Percentiles rank a stretch among this genome's conserved stretches.
Evolutionary conservation across 1,140 invertebrate genomes (phyloP).

Genomic region (Sinella curviseta): DNA sequence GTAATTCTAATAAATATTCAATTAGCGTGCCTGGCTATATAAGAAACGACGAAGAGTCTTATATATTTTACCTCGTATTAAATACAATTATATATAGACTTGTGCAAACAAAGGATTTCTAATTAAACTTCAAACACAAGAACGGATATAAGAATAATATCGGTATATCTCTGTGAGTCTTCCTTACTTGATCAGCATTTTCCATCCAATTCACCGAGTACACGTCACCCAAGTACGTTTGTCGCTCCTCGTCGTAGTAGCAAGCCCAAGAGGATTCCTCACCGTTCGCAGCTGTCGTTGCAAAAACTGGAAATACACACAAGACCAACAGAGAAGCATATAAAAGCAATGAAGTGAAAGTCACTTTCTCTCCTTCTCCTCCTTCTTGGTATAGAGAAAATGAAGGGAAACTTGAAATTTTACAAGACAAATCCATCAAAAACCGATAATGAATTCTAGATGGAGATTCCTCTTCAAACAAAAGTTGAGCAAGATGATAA

Average conservation of each 20-base stretch:
- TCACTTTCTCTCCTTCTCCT: too few relatives aligned
- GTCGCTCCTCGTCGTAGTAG: constrained; percentile 59
- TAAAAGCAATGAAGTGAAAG: background rate
- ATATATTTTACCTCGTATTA: too few relatives aligned
- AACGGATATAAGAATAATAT: too few relatives aligned
- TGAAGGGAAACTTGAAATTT: background rate
- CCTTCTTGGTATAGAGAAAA: too few relatives aligned
- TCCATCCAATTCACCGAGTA: constrained; percentile 71
- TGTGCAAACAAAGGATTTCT: background rate
- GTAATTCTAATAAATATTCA: background rate
- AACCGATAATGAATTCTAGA: constrained; percentile 14
- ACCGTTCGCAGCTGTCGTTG: constrained; percentile 66
- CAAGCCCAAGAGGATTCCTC: constrained; percentile 65
- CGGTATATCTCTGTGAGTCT: too few relatives aligned
- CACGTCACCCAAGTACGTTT: constrained; percentile 64
- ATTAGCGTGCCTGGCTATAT: too few relatives aligned
- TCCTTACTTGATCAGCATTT: constrained; percentile 63
- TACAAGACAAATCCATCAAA: constrained; percentile 15
- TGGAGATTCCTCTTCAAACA: background rate
- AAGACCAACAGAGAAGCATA: constrained; percentile 33
- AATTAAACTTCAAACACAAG: too few relatives aligned
- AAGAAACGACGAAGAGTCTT: background rate
- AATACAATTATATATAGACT: background rate
- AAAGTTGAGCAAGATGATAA: constrained; percentile 3
- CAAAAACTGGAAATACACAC: constrained; percentile 65